Evolutionary conservation across 2,113 vertebrate species (phyloP), one percentile per base, ranked within the genome.

Genomic region (Forbesichthys agassizii): DNA sequence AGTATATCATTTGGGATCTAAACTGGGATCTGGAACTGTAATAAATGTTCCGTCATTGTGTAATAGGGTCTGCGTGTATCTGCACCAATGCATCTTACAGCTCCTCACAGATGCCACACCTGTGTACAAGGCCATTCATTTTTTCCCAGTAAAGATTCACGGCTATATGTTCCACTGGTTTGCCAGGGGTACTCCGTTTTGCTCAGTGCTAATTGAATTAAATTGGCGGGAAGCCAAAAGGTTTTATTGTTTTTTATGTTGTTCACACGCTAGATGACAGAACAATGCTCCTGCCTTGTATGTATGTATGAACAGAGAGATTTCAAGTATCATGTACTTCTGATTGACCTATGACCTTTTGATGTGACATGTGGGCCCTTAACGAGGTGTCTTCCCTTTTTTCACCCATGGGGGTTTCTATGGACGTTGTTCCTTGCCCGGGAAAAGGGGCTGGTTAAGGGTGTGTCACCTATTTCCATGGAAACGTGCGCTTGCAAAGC

Each of bases 151-250:
- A 79, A 88, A 89, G 88, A 90, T 87, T 89, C 88, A 87, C 83
- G 2, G 78, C 84, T 86, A 79, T 79, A 83, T 87, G 85, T 79
- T 78, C 75, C 68, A 13, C 60, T 56, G 72, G 63, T 73, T 81
- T 80, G 86, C 88, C 77, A 75, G 82, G 79, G 85, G 77, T 78
- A 74, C 80, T 84, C 81, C 20, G 78, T 87, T 90, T 84, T 80
- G 72, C 63, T 83, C 81, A 46, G 76, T 53, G 84, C 85, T 89
- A 90, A 91, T 90, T 87, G 82, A 90, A 90, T 91, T 91, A 90
- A 91, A 91, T 69, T 83, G 89, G 89, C 87, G 0, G 4, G 14
- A 63, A 67, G 88, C 88, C 89, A 89, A 75, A 67, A 61, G 68
- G 36, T 11, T 60, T 3, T 72, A 66, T 71, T 66, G 53, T 27